Conservation (phyloP, 2,113 vertebrate genomes). For the Motacilla alba region DNA sequence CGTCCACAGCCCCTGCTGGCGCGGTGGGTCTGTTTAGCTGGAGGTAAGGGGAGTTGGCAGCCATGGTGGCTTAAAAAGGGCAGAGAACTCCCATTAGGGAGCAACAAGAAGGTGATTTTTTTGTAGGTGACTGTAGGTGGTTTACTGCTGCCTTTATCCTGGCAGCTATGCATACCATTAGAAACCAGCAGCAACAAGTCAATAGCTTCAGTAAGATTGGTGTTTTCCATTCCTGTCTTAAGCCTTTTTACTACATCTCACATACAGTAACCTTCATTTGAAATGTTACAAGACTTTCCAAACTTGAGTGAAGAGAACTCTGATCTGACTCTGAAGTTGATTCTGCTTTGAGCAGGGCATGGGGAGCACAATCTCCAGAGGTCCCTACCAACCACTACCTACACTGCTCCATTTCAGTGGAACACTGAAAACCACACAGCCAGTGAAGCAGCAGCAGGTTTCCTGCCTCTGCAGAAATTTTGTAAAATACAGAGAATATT, state of each 20-base stretch:
- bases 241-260: background rate
- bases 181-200: background rate
- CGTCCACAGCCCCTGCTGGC: background rate
- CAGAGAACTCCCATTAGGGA: background rate
- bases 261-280: background rate
- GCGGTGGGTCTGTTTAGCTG: background rate
- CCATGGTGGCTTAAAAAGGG: background rate
- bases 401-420: background rate
- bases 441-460: background rate
- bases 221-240: background rate
- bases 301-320: background rate
- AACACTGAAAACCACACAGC: background rate
- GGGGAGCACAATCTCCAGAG: background rate
- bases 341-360: background rate
- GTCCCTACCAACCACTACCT: background rate
- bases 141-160: background rate
- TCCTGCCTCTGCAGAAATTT: background rate
- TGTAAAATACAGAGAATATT: background rate
- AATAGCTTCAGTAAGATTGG: background rate
- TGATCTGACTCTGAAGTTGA: background rate
- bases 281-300: background rate
- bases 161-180: background rate
- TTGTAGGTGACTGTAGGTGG: background rate
- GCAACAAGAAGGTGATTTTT: fast-evolving
- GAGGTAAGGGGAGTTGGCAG: background rate